A percentile compares a stretch with the other conserved stretches of the same genome.
These are phyloP conservation scores for Brachionus asplanchnoidis DNA, from an alignment of 1,140 invertebrate species.

Conservation along the genomic window DNA sequence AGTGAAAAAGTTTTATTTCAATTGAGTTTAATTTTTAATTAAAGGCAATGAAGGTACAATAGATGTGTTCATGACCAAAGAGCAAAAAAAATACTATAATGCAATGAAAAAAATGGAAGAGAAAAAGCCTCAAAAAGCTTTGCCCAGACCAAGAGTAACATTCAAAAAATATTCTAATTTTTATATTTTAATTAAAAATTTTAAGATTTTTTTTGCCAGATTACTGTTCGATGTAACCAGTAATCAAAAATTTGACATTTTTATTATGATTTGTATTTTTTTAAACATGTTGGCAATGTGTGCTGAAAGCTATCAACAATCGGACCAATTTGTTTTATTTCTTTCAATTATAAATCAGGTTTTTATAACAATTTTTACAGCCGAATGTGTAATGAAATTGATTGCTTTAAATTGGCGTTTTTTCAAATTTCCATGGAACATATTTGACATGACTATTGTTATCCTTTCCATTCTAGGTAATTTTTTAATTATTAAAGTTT, in stretches of 20 bases:
- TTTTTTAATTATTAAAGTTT: no score
- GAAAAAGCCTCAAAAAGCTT: constrained; percentile 94
- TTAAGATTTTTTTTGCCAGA: constrained; percentile 86
- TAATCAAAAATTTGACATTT: constrained; percentile 98
- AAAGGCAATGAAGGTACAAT: constrained; percentile 78
- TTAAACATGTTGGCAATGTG: constrained; percentile 98
- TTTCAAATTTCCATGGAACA: constrained; percentile 98
- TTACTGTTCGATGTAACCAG: constrained; percentile 94
- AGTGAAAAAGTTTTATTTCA: not conserved
- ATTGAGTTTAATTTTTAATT: not conserved
- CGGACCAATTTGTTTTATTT: constrained; percentile 69
- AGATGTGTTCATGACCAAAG: constrained; percentile 99
- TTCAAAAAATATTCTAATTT: constrained; percentile 43
- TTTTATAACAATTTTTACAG: constrained; percentile 96
- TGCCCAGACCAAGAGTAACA: constrained; percentile 84
- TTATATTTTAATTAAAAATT: constrained; percentile 43
- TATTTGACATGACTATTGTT: constrained; percentile 97
- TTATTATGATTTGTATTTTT: constrained; percentile 97
- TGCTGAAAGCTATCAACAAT: constrained; percentile 87
- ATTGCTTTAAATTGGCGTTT: constrained; percentile 93
- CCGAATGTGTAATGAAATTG: constrained; percentile 93
- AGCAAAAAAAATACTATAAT: constrained; percentile 99
- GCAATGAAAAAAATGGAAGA: constrained; percentile 99
- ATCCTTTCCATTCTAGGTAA: constrained; percentile 92
- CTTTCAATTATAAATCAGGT: constrained; percentile 87